phyloP scores from a whole-genome alignment of 2,888 invertebrate species.

The Pyrochroa serraticornis region DNA sequence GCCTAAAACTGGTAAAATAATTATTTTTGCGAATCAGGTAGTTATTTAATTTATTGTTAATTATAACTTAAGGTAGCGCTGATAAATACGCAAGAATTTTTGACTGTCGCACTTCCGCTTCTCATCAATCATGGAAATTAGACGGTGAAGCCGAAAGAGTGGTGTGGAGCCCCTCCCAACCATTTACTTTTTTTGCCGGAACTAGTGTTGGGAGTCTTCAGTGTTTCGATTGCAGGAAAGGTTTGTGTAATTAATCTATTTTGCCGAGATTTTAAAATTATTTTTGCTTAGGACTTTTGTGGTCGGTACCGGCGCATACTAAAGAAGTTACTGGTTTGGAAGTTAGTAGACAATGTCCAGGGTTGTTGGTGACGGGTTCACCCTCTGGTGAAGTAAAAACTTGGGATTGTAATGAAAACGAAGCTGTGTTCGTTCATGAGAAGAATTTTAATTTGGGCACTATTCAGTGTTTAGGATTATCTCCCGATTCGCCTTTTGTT shows the following conservation, averaged over 20 bases:
- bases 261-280: background rate
- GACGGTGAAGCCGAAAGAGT: slow-evolving; percentile 86
- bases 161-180: slow-evolving; percentile 81
- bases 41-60: slow-evolving; percentile 11
- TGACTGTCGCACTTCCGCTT: slow-evolving; percentile 73
- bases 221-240: slow-evolving; percentile 75
- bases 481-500: slow-evolving; percentile 83
- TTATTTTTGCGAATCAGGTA: no score
- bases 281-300: slow-evolving; percentile 45
- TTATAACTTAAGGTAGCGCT: slow-evolving; percentile 81
- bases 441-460: slow-evolving; percentile 72
- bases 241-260: slow-evolving; percentile 34
- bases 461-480: slow-evolving; percentile 73
- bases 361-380: slow-evolving; percentile 78
- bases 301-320: slow-evolving; percentile 68
- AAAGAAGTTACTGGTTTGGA: slow-evolving; percentile 85
- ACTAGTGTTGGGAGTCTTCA: slow-evolving; percentile 71
- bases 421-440: slow-evolving; percentile 53
- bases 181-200: slow-evolving; percentile 76
- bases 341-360: slow-evolving; percentile 74
- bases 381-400: slow-evolving; percentile 83
- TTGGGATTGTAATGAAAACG: slow-evolving; percentile 72
- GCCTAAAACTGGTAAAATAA: background rate
- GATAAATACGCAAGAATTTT: slow-evolving; percentile 80
- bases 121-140: slow-evolving; percentile 73